phyloP scores from a whole-genome alignment of 2,113 vertebrate species.

The Artemisiospiza belli region DNA sequence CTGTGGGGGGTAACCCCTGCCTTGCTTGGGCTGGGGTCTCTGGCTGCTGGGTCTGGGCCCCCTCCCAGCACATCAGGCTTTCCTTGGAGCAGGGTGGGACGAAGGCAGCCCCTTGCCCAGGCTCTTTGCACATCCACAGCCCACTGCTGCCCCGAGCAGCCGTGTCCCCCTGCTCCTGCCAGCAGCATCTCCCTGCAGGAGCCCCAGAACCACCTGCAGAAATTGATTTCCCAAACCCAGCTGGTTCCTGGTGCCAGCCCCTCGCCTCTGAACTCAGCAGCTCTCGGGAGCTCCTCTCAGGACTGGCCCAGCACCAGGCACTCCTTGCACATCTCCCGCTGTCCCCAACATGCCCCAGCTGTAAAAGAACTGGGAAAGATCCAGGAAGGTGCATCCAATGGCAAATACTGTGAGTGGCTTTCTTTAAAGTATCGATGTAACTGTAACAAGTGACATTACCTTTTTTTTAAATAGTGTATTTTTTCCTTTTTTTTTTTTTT shows the following conservation, averaged over 20 bases:
- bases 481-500: constrained; percentile 60
- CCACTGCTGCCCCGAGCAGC: background rate
- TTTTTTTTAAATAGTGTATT: constrained; percentile 76
- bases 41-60: background rate
- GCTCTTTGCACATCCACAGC: background rate
- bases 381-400: background rate
- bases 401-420: constrained; percentile 55
- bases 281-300: background rate
- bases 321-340: background rate
- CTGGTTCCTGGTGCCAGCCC: background rate
- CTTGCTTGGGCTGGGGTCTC: background rate
- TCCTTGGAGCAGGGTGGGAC: background rate
- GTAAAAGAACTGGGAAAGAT: background rate
- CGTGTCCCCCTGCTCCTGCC: background rate
- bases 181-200: background rate
- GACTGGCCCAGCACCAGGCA: background rate
- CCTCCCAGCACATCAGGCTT: background rate
- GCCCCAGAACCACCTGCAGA: background rate
- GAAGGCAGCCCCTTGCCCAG: background rate
- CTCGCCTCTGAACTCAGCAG: background rate
- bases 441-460: constrained; percentile 74
- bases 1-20: background rate
- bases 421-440: constrained; percentile 70
- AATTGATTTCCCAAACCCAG: accelerated
- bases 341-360: background rate